Evolutionary conservation across 2,797 vertebrate species (phyloP).

Genomic region (Pampus argenteus): DNA sequence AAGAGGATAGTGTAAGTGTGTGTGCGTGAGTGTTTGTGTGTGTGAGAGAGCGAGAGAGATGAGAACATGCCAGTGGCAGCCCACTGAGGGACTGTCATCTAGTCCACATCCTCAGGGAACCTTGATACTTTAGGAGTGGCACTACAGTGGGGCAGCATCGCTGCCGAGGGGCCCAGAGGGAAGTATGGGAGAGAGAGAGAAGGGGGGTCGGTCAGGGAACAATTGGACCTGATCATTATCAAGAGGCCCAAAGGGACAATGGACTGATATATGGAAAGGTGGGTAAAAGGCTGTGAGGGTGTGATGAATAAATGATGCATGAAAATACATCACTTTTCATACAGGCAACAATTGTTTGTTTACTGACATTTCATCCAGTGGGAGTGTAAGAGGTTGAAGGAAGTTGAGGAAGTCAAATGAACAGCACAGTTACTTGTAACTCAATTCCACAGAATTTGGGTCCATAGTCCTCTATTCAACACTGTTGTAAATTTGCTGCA

Average conservation of each 20-base stretch:
- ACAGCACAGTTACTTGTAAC: not conserved
- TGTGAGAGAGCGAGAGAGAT: slow-evolving; percentile 27
- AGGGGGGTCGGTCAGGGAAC: not conserved
- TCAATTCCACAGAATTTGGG: too few species aligned
- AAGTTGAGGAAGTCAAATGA: not conserved
- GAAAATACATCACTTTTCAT: not conserved
- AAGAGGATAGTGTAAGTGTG: slow-evolving; percentile 55
- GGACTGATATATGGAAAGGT: slow-evolving; percentile 41
- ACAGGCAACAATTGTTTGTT: not conserved
- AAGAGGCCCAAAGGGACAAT: slow-evolving; percentile 54
- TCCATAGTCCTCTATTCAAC: not conserved
- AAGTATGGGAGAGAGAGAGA: not conserved
- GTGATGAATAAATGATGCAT: slow-evolving; percentile 40
- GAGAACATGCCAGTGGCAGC: slow-evolving; percentile 48
- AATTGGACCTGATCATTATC: slow-evolving; percentile 46
- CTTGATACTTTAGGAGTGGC: slow-evolving; percentile 63
- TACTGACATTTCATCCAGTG: not conserved
- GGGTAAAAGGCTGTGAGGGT: slow-evolving; percentile 37
- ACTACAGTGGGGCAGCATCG: slow-evolving; percentile 64
- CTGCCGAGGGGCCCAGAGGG: slow-evolving; percentile 56
- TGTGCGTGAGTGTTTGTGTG: slow-evolving; percentile 36
- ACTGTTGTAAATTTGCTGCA: not conserved
- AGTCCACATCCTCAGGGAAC: slow-evolving; percentile 68
- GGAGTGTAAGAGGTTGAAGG: not conserved
- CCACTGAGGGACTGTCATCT: slow-evolving; percentile 60